phyloP scores from a whole-genome alignment of 1,140 invertebrate species.

The Mercenaria mercenaria region DNA sequence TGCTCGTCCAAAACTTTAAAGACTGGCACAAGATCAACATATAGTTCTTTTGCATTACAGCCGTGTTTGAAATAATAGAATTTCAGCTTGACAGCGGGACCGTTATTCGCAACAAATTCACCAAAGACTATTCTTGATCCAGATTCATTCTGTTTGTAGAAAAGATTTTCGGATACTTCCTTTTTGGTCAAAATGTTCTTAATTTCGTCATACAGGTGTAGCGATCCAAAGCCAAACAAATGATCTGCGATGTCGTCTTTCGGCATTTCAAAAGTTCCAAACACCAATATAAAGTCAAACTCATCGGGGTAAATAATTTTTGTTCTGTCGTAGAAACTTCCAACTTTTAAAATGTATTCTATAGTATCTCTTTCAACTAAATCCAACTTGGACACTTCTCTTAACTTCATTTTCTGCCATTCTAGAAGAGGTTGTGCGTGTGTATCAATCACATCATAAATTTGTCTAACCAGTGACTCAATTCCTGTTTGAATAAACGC shows the following conservation, averaged over 20 bases:
- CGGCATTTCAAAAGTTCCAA: neutral
- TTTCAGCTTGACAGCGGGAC: neutral
- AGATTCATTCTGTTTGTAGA: neutral
- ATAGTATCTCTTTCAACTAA: neutral
- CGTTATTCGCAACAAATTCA: neutral
- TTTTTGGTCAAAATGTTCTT: neutral
- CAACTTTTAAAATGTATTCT: neutral
- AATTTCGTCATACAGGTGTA: neutral
- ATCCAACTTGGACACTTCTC: neutral
- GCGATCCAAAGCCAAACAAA: neutral
- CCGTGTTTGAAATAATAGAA: neutral
- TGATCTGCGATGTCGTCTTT: neutral
- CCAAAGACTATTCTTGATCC: neutral
- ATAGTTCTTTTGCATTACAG: neutral
- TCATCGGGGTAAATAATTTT: neutral
- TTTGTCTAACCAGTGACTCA: neutral
- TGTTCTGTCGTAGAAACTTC: neutral
- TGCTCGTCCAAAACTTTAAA: neutral
- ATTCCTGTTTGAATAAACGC: neutral
- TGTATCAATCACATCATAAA: neutral
- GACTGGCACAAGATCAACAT: neutral
- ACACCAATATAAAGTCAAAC: neutral
- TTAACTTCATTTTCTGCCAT: neutral
- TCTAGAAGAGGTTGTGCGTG: neutral
- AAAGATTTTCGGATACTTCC: neutral